Percentiles rank a stretch among this genome's conserved stretches.
Evolutionary conservation across 2,888 invertebrate species (phyloP).

Genomic region (Tetrapedia diversipes): DNA sequence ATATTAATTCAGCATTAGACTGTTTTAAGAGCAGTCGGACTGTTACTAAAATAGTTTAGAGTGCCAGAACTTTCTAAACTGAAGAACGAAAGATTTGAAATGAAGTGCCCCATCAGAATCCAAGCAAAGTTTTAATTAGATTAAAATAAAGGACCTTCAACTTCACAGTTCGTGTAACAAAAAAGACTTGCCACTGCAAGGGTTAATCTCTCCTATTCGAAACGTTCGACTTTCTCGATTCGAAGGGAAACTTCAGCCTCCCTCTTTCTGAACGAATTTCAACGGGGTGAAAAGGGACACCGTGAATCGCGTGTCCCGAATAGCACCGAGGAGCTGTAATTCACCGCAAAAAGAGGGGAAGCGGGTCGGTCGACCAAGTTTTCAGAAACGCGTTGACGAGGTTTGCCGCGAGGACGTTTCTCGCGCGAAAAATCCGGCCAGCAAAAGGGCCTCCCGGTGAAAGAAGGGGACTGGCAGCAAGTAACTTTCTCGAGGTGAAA

Average conservation of each 20-base stretch:
- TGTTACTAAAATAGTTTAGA: too few relatives aligned
- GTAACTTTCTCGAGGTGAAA: conserved; percentile 19
- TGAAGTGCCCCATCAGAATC: too few relatives aligned
- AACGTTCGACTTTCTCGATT: not conserved
- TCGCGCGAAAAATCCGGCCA: conserved; percentile 17
- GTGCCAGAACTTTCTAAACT: too few relatives aligned
- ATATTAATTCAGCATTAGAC: too few relatives aligned
- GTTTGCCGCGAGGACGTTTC: conserved; percentile 18
- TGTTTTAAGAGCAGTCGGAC: too few relatives aligned
- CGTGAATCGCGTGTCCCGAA: not conserved
- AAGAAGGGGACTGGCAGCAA: not conserved
- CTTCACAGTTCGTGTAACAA: too few relatives aligned
- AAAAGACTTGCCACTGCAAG: too few relatives aligned
- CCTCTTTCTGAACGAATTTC: not conserved
- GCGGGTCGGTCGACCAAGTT: not conserved
- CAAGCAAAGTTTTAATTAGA: too few relatives aligned
- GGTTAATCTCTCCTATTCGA: too few relatives aligned
- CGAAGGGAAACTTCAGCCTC: not conserved
- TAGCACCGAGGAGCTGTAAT: not conserved
- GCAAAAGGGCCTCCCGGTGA: not conserved
- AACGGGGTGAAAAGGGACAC: not conserved
- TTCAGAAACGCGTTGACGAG: conserved; percentile 13
- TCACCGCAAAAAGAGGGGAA: not conserved
- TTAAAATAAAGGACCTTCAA: too few relatives aligned
- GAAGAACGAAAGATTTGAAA: too few relatives aligned